phyloP scores from a whole-genome alignment of 2,113 vertebrate species.

The Atherinomorus stipes region DNA sequence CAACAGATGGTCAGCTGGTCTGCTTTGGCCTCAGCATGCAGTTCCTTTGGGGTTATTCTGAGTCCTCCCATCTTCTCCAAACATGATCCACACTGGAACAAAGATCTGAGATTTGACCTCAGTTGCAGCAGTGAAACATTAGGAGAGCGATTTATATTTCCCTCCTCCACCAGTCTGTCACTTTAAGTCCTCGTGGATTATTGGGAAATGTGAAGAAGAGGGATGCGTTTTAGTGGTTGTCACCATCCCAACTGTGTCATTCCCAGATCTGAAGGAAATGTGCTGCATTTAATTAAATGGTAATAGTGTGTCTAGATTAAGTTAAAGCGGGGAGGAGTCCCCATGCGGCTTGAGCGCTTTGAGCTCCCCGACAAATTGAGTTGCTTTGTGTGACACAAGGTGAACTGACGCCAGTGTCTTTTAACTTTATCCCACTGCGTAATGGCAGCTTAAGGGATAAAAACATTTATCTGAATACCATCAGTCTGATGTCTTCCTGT shows the following conservation, averaged over 20 bases:
- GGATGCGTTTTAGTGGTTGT: constrained; percentile 40
- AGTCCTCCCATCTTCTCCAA: constrained; percentile 35
- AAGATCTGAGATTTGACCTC: constrained; percentile 18
- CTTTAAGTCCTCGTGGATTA: constrained; percentile 33
- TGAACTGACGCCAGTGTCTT: constrained; percentile 40
- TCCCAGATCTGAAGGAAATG: constrained; percentile 37
- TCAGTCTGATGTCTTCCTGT: constrained; percentile 49
- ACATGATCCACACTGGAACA: constrained; percentile 2
- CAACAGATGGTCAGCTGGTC: constrained; percentile 67
- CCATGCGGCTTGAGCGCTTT: background rate
- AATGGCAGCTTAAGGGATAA: constrained; percentile 33
- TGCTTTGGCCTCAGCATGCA: constrained; percentile 27
- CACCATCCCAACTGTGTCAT: constrained; percentile 37
- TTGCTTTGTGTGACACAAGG: constrained; percentile 39
- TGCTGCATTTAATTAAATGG: constrained; percentile 50
- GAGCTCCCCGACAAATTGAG: constrained; percentile 28
- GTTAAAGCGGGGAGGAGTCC: constrained; percentile 49
- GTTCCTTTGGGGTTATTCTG: constrained; percentile 21
- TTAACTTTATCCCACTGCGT: constrained; percentile 22
- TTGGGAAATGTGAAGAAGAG: constrained; percentile 40
- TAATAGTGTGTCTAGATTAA: constrained; percentile 47
- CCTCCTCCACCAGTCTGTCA: background rate
- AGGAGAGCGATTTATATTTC: background rate
- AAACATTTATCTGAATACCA: constrained; percentile 61
- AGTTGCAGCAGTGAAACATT: constrained; percentile 20